phyloP scores from a whole-genome alignment of 2,113 vertebrate genomes.

The Solea solea region DNA sequence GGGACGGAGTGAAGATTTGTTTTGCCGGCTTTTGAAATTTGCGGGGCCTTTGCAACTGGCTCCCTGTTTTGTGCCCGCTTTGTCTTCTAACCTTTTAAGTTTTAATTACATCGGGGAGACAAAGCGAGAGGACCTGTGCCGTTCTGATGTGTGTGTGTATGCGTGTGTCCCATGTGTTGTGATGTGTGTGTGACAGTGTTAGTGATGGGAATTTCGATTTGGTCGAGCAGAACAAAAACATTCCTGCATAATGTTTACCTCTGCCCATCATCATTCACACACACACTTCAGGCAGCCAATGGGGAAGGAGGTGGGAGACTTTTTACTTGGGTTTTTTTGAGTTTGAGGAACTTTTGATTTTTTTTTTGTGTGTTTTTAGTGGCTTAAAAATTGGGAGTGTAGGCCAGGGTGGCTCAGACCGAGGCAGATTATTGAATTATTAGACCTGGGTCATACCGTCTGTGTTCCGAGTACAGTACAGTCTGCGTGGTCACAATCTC shows the following conservation, averaged over 20 bases:
- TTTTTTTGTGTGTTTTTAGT: not conserved
- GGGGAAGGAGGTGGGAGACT: not conserved
- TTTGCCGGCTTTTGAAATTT: constrained; percentile 83
- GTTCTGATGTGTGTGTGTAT: constrained; percentile 30
- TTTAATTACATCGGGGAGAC: constrained; percentile 81
- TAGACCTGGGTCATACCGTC: no score
- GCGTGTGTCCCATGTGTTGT: constrained; percentile 8
- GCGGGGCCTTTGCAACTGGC: constrained; percentile 83
- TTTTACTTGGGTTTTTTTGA: not conserved
- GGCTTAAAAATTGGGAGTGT: not conserved
- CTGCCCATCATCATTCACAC: constrained; percentile 2
- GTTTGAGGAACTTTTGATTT: not conserved
- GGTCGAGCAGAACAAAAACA: constrained; percentile 60
- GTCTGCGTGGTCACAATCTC: no score
- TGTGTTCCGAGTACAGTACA: no score
- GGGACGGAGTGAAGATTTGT: constrained; percentile 72
- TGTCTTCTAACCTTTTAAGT: constrained; percentile 64
- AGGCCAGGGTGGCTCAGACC: no score
- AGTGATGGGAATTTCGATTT: constrained; percentile 64
- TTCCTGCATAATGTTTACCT: constrained; percentile 71
- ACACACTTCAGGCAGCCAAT: not conserved
- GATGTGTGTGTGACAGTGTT: constrained; percentile 38
- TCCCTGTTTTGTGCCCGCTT: constrained; percentile 63
- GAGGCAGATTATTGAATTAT: no score
- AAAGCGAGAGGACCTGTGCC: constrained; percentile 38